These are phyloP conservation scores for Nesometra sesokonis DNA, from an alignment of 35 echinoderm and acorn worm genomes.

Conservation along the genomic window DNA sequence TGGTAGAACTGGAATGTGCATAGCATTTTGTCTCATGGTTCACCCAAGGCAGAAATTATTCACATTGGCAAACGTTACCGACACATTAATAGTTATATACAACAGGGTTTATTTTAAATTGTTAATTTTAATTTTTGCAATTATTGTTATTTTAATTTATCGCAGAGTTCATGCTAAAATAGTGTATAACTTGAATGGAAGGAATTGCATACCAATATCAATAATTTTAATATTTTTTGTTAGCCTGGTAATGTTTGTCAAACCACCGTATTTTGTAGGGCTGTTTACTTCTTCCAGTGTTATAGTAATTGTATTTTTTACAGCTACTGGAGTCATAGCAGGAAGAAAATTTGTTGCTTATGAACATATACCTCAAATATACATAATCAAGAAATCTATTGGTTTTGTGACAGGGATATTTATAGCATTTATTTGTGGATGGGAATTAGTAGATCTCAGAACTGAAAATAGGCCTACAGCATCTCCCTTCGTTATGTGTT, in stretches of 20 bases:
- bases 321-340: not conserved
- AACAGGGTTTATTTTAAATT: not conserved
- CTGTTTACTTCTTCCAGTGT: not conserved
- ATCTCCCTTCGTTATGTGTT: not conserved
- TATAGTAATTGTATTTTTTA: not conserved
- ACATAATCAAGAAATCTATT: not conserved
- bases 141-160: not conserved
- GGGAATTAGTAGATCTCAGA: not conserved
- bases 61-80: not conserved
- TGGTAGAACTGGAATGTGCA: not conserved
- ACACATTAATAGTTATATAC: not conserved
- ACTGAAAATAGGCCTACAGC: not conserved
- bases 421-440: not conserved
- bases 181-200: not conserved
- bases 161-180: not conserved
- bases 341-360: not conserved
- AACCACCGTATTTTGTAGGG: not conserved
- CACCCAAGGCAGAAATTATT: not conserved
- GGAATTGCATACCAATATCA: not conserved
- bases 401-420: not conserved
- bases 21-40: not conserved
- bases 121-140: not conserved
- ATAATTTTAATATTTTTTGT: not conserved
- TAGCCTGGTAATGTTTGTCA: not conserved
- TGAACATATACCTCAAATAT: not conserved